Conservation (phyloP, 1,140 invertebrate genomes). For the Mamestra configurata region DNA sequence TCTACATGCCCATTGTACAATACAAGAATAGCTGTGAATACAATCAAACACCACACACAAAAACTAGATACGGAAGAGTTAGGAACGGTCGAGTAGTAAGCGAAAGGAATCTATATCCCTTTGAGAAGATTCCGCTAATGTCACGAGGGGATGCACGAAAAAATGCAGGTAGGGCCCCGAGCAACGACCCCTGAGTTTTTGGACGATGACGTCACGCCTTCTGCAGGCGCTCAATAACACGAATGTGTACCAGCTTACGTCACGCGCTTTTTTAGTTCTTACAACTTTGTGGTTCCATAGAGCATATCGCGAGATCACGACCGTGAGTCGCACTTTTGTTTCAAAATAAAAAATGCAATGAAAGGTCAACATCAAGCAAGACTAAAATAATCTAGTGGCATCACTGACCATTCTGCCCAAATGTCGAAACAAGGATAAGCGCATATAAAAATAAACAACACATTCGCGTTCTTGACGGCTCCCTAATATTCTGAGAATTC, state of each 20-base stretch:
- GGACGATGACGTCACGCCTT: constrained; percentile 74
- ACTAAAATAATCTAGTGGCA: constrained; percentile 29
- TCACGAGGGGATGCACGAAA: constrained; percentile 82
- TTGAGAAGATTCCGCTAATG: constrained; percentile 69
- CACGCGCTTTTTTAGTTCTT: constrained; percentile 4
- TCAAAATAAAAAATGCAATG: constrained; percentile 33
- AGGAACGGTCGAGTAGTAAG: constrained; percentile 49
- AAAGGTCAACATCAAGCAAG: neutral
- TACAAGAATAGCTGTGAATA: constrained; percentile 39
- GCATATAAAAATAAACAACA: constrained; percentile 54
- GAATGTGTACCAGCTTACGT: constrained; percentile 55
- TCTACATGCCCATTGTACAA: constrained; percentile 13
- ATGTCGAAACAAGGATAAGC: constrained; percentile 60
- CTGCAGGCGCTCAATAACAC: constrained; percentile 62
- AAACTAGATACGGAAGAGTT: constrained; percentile 50
- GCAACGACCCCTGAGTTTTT: constrained; percentile 82
- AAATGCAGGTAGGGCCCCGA: constrained; percentile 85
- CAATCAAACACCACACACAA: constrained; percentile 9
- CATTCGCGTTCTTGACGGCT: constrained; percentile 67
- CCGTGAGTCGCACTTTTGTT: constrained; percentile 24
- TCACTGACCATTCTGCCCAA: constrained; percentile 12
- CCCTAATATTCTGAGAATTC: constrained; percentile 67
- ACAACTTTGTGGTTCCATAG: constrained; percentile 29
- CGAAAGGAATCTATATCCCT: constrained; percentile 62
- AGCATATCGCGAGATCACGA: constrained; percentile 19